Conservation (phyloP, 1,140 invertebrate species). For the Euura lappo region DNA sequence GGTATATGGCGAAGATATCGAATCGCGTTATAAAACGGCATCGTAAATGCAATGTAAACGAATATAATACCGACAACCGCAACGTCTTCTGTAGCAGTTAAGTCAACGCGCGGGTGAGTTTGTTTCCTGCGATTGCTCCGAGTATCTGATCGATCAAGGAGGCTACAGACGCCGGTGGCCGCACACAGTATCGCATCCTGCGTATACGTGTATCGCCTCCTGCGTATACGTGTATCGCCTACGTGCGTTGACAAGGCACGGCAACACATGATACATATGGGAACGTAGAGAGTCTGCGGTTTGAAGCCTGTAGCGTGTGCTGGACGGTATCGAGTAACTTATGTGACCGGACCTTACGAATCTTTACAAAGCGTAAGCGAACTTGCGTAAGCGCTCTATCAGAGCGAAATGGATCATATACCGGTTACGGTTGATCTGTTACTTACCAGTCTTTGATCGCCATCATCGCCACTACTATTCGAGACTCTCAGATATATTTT, state of each 20-base stretch:
- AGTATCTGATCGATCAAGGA: too few relatives aligned
- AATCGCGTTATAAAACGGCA: slow-evolving; percentile 4
- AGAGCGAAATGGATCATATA: slow-evolving; percentile 7
- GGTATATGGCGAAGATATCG: not conserved
- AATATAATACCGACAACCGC: slow-evolving; percentile 4
- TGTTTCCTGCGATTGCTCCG: not conserved
- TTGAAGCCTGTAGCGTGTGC: slow-evolving; percentile 6
- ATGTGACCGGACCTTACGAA: slow-evolving; percentile 4
- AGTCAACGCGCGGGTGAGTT: not conserved
- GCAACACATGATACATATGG: slow-evolving; percentile 7
- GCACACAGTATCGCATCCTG: too few relatives aligned
- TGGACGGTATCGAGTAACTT: slow-evolving; percentile 1
- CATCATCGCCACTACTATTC: too few relatives aligned
- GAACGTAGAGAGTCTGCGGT: slow-evolving; percentile 3
- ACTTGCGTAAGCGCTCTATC: slow-evolving; percentile 5
- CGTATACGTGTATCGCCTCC: not conserved
- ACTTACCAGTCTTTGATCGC: too few relatives aligned
- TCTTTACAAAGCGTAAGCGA: slow-evolving; percentile 5
- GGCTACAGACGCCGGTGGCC: too few relatives aligned
- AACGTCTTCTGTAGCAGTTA: slow-evolving; percentile 5
- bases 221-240: not conserved
- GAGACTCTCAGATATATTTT: too few relatives aligned
- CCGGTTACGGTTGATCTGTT: not conserved
- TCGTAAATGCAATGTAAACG: not conserved
- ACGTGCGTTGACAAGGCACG: not conserved